Conservation (phyloP, 2,888 invertebrate genomes). For the Pterostichus niger region DNA sequence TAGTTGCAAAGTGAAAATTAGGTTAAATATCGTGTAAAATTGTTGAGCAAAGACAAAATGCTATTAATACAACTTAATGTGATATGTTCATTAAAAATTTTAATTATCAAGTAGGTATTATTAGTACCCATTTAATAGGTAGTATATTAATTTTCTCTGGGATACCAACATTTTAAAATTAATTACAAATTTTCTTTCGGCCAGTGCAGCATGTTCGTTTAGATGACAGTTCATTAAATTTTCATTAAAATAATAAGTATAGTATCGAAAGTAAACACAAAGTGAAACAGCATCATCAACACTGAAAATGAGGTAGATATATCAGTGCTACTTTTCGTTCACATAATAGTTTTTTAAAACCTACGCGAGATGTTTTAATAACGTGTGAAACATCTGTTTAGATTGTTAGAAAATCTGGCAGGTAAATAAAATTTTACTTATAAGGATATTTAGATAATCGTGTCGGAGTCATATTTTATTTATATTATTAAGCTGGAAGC, state of each 20-base stretch:
- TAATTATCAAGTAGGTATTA: conserved; percentile 27
- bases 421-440: conserved; percentile 37
- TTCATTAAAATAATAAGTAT: conserved; percentile 40
- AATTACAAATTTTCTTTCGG: conserved; percentile 41
- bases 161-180: conserved; percentile 38
- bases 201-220: background rate
- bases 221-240: conserved; percentile 49
- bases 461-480: conserved; percentile 39
- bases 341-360: conserved; percentile 41
- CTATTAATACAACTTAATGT: conserved; percentile 5
- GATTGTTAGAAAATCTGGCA: conserved; percentile 34
- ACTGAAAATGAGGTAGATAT: conserved; percentile 23
- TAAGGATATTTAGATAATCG: conserved; percentile 45
- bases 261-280: conserved; percentile 30
- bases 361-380: conserved; percentile 43
- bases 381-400: conserved; percentile 45
- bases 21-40: conserved; percentile 2
- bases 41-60: conserved; percentile 14
- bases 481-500: background rate
- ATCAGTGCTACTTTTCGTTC: conserved; percentile 44
- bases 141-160: conserved; percentile 26
- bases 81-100: conserved; percentile 42
- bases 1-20: conserved; percentile 1
- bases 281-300: conserved; percentile 19
- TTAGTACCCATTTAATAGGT: conserved; percentile 1